These are phyloP conservation scores for Artemisiospiza belli DNA, from an alignment of 2,113 vertebrate genomes.

Conservation along the genomic window DNA sequence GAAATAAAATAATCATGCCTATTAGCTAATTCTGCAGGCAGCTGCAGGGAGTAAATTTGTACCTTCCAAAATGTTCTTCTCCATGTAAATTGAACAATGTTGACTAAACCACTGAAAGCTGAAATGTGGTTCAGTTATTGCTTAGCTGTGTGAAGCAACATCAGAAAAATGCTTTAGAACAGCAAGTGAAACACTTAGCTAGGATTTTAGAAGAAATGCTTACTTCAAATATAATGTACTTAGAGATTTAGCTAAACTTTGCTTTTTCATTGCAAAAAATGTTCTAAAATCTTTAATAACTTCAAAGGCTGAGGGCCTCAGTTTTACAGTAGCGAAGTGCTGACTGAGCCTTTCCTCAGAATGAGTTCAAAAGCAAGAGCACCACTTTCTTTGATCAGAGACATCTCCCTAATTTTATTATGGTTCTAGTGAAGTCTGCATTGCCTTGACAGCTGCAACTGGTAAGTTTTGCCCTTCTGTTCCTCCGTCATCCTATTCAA, in stretches of 20 bases:
- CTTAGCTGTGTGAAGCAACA: background rate
- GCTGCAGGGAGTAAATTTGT: background rate
- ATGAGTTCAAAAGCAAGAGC: conserved; percentile 11
- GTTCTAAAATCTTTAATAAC: conserved; percentile 22
- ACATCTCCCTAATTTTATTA: conserved; percentile 25
- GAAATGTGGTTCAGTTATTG: background rate
- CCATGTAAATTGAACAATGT: background rate
- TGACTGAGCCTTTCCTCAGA: conserved; percentile 18
- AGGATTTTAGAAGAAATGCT: conserved; percentile 11
- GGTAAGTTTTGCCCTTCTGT: background rate
- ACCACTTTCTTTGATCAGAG: conserved; percentile 38
- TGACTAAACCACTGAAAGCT: background rate
- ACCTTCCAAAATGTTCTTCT: background rate
- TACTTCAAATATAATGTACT: conserved; percentile 7
- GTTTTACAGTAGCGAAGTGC: conserved; percentile 25
- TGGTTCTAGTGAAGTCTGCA: background rate
- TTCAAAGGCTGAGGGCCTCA: conserved; percentile 34
- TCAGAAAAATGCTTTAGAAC: background rate
- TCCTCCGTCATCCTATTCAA: background rate
- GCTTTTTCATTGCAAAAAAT: conserved; percentile 5
- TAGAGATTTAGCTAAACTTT: conserved; percentile 13
- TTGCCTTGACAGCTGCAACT: background rate
- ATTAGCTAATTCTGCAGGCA: conserved; percentile 1
- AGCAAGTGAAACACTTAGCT: background rate
- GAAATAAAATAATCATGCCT: background rate